Percentiles rank a stretch among this genome's conserved stretches.
phyloP scores from a whole-genome alignment of 2,888 invertebrate genomes.

The Atethmia centrago region DNA sequence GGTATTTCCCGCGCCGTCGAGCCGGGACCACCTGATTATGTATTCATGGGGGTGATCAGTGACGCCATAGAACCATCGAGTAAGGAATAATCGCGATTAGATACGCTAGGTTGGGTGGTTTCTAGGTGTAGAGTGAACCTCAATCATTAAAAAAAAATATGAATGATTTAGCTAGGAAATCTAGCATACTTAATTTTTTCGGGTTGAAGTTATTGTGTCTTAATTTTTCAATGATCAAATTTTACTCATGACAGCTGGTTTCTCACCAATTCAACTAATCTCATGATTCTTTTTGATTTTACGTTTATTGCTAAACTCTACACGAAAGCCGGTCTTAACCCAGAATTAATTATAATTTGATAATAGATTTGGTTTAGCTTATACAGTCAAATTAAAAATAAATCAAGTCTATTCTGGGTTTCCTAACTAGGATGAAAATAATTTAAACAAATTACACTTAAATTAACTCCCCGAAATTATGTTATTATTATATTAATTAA shows the following conservation, averaged over 20 bases:
- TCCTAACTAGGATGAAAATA: neutral
- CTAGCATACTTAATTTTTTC: too few relatives aligned
- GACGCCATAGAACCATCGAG: slow-evolving; percentile 63
- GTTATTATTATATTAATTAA: slow-evolving; percentile 31
- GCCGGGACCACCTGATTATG: slow-evolving; percentile 77
- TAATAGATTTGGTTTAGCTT: neutral
- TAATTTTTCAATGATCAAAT: neutral
- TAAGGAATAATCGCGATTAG: slow-evolving; percentile 54
- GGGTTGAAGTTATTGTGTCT: neutral
- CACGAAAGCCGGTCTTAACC: too few relatives aligned
- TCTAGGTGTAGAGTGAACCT: neutral
- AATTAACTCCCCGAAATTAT: slow-evolving; percentile 19
- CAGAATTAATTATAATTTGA: neutral
- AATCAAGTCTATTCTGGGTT: neutral
- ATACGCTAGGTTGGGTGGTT: slow-evolving; percentile 16
- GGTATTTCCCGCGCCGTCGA: slow-evolving; percentile 79
- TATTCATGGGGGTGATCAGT: slow-evolving; percentile 85
- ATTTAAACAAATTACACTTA: slow-evolving; percentile 6
- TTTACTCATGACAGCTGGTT: neutral
- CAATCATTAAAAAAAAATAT: neutral
- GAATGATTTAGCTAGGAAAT: neutral
- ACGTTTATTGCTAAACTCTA: neutral
- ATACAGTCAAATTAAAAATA: neutral
- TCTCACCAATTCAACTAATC: neutral
- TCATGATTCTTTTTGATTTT: neutral